Evolutionary conservation across 2,888 invertebrate species (phyloP).

Genomic region (Mimumesa dahlbomi): DNA sequence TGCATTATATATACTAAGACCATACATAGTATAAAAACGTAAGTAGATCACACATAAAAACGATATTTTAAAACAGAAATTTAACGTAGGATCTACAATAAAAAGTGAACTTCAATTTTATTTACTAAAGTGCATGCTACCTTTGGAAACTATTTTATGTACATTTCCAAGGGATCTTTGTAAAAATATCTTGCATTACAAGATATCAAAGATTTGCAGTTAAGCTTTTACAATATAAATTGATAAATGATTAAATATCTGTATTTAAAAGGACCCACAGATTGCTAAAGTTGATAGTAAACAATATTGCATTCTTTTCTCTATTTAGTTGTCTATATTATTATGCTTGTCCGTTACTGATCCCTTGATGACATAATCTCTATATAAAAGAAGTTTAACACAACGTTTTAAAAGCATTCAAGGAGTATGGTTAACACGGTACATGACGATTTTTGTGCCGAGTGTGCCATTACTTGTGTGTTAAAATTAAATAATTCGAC

Average conservation of each 20-base stretch:
- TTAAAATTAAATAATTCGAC: constrained; percentile 62
- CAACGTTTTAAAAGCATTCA: constrained; percentile 55
- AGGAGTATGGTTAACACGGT: constrained; percentile 60
- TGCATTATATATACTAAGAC: constrained; percentile 32
- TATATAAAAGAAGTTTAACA: constrained; percentile 11
- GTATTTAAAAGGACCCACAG: constrained; percentile 20
- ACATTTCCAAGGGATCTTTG: constrained; percentile 56
- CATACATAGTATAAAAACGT: constrained; percentile 45
- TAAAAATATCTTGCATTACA: constrained; percentile 6
- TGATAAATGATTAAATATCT: constrained; percentile 27
- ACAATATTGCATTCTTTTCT: constrained; percentile 4
- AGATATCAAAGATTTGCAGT: constrained; percentile 4
- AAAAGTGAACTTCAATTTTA: constrained; percentile 17
- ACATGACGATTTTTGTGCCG: constrained; percentile 65
- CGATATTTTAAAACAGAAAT: constrained; percentile 7
- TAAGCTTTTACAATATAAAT: constrained; percentile 11
- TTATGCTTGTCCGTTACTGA: constrained; percentile 27
- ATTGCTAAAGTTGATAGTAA: constrained; percentile 32
- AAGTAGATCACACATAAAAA: neutral
- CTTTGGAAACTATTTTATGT: constrained; percentile 52
- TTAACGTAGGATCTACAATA: constrained; percentile 11
- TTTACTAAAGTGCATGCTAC: constrained; percentile 20
- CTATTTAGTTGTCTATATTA: constrained; percentile 9
- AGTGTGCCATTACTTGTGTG: constrained; percentile 67
- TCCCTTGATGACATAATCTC: constrained; percentile 45